A percentile compares a stretch with the other conserved stretches of the same genome.
Conservation (phyloP, 1,140 invertebrate genomes). For the Drosophila nasuta region DNA sequence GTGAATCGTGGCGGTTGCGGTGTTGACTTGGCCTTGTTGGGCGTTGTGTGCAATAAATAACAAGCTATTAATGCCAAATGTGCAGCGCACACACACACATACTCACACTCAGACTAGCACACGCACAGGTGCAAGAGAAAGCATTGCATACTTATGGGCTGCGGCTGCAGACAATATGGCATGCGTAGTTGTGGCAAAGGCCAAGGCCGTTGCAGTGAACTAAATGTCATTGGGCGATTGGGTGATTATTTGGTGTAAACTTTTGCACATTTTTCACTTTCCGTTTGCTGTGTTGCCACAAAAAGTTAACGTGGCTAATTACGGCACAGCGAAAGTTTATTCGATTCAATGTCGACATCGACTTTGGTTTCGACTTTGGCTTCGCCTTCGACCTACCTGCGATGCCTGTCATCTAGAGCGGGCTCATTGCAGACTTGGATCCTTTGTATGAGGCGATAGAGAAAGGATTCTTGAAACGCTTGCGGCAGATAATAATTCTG, state of each 20-base stretch:
- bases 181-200: constrained; percentile 64
- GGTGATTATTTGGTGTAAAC: constrained; percentile 38
- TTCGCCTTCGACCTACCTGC: constrained; percentile 51
- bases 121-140: constrained; percentile 50
- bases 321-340: constrained; percentile 43
- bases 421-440: constrained; percentile 75
- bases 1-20: constrained; percentile 4
- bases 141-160: constrained; percentile 51
- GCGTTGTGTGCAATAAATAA: constrained; percentile 72
- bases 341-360: neutral
- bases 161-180: constrained; percentile 35
- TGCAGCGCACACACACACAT: constrained; percentile 62
- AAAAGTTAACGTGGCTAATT: constrained; percentile 67
- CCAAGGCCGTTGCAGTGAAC: constrained; percentile 60
- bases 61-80: constrained; percentile 78
- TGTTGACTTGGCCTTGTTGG: constrained; percentile 70
- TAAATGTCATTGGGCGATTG: constrained; percentile 70
- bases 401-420: constrained; percentile 37
- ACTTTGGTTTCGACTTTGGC: neutral
- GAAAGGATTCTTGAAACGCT: constrained; percentile 65
- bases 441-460: constrained; percentile 70
- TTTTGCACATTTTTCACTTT: constrained; percentile 68
- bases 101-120: constrained; percentile 46
- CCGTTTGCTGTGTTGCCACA: constrained; percentile 37
- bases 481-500: constrained; percentile 67